Evolutionary conservation across 2,113 vertebrate species (phyloP), one percentile per base, ranked within the genome.

Genomic region (Dryoscopus gambensis): DNA sequence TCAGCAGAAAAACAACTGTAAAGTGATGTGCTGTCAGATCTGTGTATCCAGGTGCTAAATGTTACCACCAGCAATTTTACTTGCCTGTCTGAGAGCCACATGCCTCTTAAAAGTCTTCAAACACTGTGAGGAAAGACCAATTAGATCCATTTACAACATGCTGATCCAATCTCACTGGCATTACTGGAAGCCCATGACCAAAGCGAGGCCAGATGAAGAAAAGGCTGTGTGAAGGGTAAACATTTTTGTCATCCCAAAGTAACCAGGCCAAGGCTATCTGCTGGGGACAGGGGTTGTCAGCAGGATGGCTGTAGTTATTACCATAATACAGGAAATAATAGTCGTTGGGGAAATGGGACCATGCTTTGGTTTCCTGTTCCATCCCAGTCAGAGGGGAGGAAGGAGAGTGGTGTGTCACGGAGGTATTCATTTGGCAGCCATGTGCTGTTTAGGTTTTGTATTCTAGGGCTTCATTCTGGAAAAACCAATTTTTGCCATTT

Each of bases 201-300:
- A 88, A 89, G 75, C 1, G 1, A 86, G 11, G 69, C 46, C 13
- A 15, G 75, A 92, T 78, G 94, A 96, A 95, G 91, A 82, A 74
- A 95, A 91, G 64, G 69, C 83, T 81, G 24, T 30, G 77, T 52
- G 67, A 88, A 93, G 87, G 88, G 81, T 59, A 90, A 75, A 37
- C 4, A 30, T 84, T 92, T 85, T 47, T 90, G 57, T 17, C n/a
- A 31, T 56, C 44, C 30, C 53, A 13, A 49, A 64, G 75, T 15
- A 67, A 59, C 7, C n/a, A n/a, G 57, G 23, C n/a, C 39, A 40
- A 22, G 46, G 30, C 30, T 15, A 3, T 11, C 62, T 0, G 0
- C 40, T 13, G 31, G 53, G 86, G 62, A 76, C 56, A 59, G 82
- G 67, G 79, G 52, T 6, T 56, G 88, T 77, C 87, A 82, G 94